Percentiles rank a stretch among this genome's conserved stretches.
phyloP scores from a whole-genome alignment of 2,888 invertebrate genomes.

The Conops quadrifasciatus region DNA sequence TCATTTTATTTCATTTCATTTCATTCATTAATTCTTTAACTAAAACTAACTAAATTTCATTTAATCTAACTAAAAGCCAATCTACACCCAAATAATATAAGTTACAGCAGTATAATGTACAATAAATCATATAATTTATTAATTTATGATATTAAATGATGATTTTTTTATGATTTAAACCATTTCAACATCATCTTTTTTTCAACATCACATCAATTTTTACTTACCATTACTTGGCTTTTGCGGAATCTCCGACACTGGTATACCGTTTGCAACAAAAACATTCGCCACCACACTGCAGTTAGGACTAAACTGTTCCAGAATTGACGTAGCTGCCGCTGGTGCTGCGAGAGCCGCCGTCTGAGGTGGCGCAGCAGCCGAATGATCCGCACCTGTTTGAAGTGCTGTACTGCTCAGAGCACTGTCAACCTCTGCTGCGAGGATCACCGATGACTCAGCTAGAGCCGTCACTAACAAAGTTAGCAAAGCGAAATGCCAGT shows the following conservation, averaged over 20 bases:
- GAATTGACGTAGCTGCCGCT: constrained; percentile 51
- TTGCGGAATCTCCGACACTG: constrained; percentile 66
- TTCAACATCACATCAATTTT: constrained; percentile 2
- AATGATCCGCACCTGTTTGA: constrained; percentile 2
- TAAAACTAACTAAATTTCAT: no score
- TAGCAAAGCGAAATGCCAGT: constrained; percentile 9
- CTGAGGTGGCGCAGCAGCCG: constrained; percentile 35
- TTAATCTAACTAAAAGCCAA: no score
- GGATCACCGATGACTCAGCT: background rate
- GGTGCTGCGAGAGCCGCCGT: constrained; percentile 46
- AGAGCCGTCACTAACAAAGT: background rate
- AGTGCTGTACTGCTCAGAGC: background rate
- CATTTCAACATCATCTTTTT: no score
- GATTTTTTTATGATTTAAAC: no score
- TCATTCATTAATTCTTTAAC: no score
- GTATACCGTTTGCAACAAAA: constrained; percentile 67
- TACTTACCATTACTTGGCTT: constrained; percentile 68
- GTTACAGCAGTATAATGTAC: no score
- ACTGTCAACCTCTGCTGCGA: background rate
- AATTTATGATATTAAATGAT: no score
- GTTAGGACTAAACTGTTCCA: constrained; percentile 64
- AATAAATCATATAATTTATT: no score
- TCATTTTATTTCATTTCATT: no score
- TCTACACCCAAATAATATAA: no score
- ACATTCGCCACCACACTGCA: constrained; percentile 67